Percentiles rank a stretch among this genome's conserved stretches.
Evolutionary conservation across 2,113 vertebrate species (phyloP).

Genomic region (Campylorhamphus procurvoides): DNA sequence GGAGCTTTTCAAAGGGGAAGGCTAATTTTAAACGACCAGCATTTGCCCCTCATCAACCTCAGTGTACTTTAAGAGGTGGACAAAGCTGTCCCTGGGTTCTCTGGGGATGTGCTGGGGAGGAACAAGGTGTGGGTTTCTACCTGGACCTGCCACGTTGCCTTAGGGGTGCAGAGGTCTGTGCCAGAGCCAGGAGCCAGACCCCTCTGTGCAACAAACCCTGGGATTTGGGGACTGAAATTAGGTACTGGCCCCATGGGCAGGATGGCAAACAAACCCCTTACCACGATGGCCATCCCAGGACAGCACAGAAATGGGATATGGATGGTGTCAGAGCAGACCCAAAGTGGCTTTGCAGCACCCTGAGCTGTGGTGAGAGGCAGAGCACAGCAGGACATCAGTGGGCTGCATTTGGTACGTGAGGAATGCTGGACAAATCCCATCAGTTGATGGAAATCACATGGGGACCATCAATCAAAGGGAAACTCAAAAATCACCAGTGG

Average conservation of each 20-base stretch:
- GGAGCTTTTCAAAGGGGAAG: neutral
- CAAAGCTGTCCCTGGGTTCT: neutral
- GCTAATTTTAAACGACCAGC: neutral
- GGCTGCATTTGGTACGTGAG: neutral
- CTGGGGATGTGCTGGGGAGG: neutral
- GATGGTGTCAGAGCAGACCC: neutral
- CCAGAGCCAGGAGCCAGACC: neutral
- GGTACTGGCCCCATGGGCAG: neutral
- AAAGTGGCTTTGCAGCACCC: neutral
- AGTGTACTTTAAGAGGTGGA: too few species aligned
- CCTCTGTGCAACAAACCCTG: neutral
- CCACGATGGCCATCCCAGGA: neutral
- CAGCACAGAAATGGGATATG: neutral
- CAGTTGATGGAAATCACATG: neutral
- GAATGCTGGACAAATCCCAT: neutral
- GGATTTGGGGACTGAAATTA: neutral
- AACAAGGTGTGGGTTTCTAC: neutral
- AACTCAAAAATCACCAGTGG: neutral
- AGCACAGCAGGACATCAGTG: rapidly evolving
- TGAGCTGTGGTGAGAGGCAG: neutral
- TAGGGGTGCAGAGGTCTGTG: neutral
- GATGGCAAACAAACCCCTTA: neutral
- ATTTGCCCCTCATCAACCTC: neutral
- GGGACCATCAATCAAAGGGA: neutral
- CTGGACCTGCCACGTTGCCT: neutral